Conservation (phyloP, 2,797 vertebrate genomes). For the Sylvia borin region DNA sequence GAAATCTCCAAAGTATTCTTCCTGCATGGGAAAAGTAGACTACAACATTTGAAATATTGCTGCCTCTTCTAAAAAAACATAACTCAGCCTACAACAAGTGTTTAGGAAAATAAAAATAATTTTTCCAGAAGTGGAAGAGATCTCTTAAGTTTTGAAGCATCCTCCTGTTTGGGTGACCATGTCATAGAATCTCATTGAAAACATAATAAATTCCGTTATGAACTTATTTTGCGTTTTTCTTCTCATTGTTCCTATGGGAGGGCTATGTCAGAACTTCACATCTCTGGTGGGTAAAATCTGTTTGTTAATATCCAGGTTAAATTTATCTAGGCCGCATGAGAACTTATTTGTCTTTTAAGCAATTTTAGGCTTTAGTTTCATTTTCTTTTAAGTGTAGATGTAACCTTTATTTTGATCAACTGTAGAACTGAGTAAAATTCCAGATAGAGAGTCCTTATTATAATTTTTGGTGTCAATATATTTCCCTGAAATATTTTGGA, state of each 20-base stretch:
- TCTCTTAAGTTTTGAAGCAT: neutral
- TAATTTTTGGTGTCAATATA: neutral
- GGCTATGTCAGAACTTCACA: neutral
- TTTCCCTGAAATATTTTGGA: neutral
- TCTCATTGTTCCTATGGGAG: neutral
- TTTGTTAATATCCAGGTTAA: slow-evolving; percentile 34
- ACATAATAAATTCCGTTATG: slow-evolving; percentile 13
- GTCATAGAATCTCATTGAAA: slow-evolving; percentile 53
- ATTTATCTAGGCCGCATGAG: neutral
- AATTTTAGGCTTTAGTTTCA: neutral
- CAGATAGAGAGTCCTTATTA: neutral
- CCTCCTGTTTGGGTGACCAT: slow-evolving; percentile 23
- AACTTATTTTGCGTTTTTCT: slow-evolving; percentile 33
- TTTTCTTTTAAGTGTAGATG: neutral
- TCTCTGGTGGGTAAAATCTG: slow-evolving; percentile 6
- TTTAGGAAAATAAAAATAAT: neutral
- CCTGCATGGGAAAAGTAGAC: neutral
- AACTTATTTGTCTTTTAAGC: slow-evolving; percentile 20
- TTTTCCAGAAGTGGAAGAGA: neutral
- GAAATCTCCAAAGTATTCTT: neutral
- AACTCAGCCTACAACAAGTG: neutral
- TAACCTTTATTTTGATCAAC: neutral
- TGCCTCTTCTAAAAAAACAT: neutral
- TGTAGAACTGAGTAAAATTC: neutral
- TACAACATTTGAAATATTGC: neutral